Evolutionary conservation across 2,797 vertebrate genomes (phyloP).

Genomic region (Pseudochirops corinnae): DNA sequence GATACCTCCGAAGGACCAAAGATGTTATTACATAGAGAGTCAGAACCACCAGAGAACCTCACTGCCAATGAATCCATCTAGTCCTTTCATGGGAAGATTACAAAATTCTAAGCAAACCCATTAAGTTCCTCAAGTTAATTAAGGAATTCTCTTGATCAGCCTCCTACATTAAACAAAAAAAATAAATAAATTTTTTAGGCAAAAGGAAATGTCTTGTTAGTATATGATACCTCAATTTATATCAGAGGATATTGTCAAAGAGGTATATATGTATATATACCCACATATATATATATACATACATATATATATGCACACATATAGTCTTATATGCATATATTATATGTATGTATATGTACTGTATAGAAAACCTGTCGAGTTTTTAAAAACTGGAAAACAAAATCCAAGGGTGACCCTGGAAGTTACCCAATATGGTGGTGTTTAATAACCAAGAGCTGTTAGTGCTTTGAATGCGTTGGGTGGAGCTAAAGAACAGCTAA

Average conservation of each 20-base stretch:
- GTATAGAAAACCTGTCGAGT: background rate
- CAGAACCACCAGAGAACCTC: background rate
- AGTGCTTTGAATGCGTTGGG: background rate
- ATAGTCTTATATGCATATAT: background rate
- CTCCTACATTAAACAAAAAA: background rate
- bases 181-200: background rate
- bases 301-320: background rate
- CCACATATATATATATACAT: no score
- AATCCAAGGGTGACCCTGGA: background rate
- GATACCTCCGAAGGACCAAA: background rate
- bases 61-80: background rate
- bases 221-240: background rate
- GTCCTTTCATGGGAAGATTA: background rate
- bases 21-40: background rate
- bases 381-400: background rate
- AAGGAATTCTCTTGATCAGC: background rate
- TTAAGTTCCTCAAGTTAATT: background rate
- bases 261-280: background rate
- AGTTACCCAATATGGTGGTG: background rate
- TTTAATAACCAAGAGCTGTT: background rate
- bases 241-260: background rate
- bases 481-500: background rate
- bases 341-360: no score
- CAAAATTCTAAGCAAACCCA: background rate
- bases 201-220: background rate